Conservation (phyloP, 37 sponge, comb jelly and placozoan genomes). For the Beroe forskalii region DNA sequence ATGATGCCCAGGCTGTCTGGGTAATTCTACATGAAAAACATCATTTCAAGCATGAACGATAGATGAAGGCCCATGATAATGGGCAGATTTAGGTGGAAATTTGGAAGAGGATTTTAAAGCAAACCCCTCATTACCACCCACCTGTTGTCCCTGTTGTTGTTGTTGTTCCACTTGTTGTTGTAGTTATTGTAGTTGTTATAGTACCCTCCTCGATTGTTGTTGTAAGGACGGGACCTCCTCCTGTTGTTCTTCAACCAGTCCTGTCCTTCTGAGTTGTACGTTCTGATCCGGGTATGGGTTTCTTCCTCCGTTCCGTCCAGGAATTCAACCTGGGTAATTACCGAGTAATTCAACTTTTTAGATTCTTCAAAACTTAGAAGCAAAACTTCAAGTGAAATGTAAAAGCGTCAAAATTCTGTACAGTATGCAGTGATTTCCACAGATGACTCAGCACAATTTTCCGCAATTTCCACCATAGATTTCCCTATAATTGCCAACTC, state of each 20-base stretch:
- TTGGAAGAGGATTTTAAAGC: no score
- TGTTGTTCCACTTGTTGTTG: neutral
- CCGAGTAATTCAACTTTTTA: no score
- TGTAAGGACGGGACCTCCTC: slow-evolving; percentile 43
- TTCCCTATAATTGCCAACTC: no score
- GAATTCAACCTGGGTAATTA: neutral
- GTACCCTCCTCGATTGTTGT: slow-evolving; percentile 5
- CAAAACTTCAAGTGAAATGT: no score
- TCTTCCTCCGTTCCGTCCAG: slow-evolving; percentile 5
- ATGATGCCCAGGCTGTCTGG: neutral
- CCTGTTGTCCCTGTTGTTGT: slow-evolving; percentile 13
- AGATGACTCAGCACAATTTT: no score
- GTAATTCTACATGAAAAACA: no score
- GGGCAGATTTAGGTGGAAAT: neutral
- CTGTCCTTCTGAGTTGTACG: slow-evolving; percentile 44
- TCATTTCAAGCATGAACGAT: no score
- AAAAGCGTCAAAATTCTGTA: no score
- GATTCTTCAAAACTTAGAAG: no score
- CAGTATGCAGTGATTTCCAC: no score
- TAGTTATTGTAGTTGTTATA: slow-evolving; percentile 33
- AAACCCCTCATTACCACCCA: no score
- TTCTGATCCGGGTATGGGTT: neutral
- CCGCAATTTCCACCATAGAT: no score
- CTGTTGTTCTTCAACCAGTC: slow-evolving; percentile 8
- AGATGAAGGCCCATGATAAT: neutral